Percentiles rank a stretch among this genome's conserved stretches.
These are phyloP conservation scores for Metopolophium dirhodum DNA, from an alignment of 1,140 invertebrate species.

Conservation along the genomic window DNA sequence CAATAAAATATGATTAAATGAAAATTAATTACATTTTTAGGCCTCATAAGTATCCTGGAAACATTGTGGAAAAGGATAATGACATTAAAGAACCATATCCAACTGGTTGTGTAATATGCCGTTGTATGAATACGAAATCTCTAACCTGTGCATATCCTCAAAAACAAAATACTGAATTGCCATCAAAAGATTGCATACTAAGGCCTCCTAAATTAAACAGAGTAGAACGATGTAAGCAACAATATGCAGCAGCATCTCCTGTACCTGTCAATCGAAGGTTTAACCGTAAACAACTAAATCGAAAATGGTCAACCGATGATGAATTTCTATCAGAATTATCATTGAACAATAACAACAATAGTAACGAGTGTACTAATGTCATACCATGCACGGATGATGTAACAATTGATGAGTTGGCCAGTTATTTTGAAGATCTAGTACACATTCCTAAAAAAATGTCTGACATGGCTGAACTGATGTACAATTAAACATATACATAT, in stretches of 20 bases:
- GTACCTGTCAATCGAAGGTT: conserved; percentile 39
- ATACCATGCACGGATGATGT: conserved; percentile 71
- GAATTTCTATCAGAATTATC: conserved; percentile 44
- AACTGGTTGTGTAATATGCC: conserved; percentile 50
- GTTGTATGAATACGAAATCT: conserved; percentile 52
- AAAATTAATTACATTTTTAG: neutral
- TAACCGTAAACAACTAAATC: conserved; percentile 43
- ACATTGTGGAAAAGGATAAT: conserved; percentile 39
- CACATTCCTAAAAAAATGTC: conserved; percentile 97
- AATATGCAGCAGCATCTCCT: conserved; percentile 49
- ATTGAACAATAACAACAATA: conserved; percentile 50
- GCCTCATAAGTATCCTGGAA: conserved; percentile 43
- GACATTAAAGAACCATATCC: conserved; percentile 31
- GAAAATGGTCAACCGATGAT: conserved; percentile 38
- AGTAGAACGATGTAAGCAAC: conserved; percentile 39
- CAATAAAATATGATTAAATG: neutral
- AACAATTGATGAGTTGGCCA: conserved; percentile 88
- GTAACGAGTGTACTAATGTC: conserved; percentile 50
- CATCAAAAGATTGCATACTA: conserved; percentile 44
- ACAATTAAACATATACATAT: conserved; percentile 71
- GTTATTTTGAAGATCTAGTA: conserved; percentile 90
- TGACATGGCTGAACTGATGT: conserved; percentile 96
- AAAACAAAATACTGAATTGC: conserved; percentile 26
- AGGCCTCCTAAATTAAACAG: conserved; percentile 50
- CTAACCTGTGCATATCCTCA: conserved; percentile 39